Percentiles rank a stretch among this genome's conserved stretches.
These are phyloP conservation scores for Xanthorhoe designata DNA, from an alignment of 2,888 invertebrate genomes.

Conservation along the genomic window DNA sequence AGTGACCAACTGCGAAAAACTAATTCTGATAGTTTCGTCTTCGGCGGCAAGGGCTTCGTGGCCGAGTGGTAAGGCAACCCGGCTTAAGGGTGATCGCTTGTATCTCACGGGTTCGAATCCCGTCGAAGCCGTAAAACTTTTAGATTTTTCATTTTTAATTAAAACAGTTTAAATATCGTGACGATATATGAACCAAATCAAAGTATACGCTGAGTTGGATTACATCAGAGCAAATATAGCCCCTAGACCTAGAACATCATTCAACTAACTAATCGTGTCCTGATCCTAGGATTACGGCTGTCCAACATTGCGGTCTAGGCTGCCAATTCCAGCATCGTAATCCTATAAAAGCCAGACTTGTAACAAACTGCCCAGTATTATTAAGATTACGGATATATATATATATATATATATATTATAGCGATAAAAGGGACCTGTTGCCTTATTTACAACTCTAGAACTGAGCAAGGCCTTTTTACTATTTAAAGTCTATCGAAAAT, in stretches of 20 bases:
- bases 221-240: not conserved
- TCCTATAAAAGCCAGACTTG: conserved; percentile 21
- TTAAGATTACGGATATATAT: not conserved
- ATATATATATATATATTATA: no score
- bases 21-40: no score
- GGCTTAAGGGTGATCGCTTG: no score
- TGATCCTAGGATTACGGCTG: not conserved
- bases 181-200: not conserved
- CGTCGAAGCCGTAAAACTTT: no score
- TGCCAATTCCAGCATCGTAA: conserved; percentile 2
- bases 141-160: no score
- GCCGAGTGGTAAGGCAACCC: no score
- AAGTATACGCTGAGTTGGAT: not conserved
- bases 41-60: no score
- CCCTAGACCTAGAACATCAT: not conserved
- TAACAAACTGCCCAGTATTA: conserved; percentile 11
- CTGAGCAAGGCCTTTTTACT: no score
- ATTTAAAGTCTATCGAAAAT: no score
- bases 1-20: no score
- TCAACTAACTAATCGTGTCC: not conserved
- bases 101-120: no score
- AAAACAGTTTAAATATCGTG: not conserved
- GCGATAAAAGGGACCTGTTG: not conserved
- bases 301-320: not conserved
- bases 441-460: no score